Conservation (phyloP, 2,888 invertebrate genomes). For the Athalia cordata region DNA sequence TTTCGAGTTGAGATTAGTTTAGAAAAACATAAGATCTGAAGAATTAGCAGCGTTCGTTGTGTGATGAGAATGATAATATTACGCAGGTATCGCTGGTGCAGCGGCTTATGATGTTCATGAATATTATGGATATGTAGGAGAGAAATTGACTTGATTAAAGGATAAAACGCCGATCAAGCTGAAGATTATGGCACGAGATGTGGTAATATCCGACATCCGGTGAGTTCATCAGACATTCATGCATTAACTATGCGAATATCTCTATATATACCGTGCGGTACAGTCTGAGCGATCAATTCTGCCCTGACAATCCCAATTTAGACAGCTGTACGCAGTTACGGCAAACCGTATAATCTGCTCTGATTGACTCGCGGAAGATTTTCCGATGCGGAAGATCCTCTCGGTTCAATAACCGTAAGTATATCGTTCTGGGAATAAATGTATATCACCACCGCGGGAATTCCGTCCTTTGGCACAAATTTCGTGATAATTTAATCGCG, state of each 20-base stretch:
- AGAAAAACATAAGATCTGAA: no score
- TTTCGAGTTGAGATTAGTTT: no score
- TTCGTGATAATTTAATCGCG: neutral
- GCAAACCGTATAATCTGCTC: conserved; percentile 13
- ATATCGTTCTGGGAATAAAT: neutral
- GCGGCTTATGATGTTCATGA: neutral
- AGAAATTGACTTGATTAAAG: conserved; percentile 4
- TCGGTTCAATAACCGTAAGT: neutral
- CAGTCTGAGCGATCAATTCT: conserved; percentile 21
- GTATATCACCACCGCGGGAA: neutral
- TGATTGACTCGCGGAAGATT: conserved; percentile 31
- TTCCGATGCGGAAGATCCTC: conserved; percentile 3
- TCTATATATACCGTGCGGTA: neutral
- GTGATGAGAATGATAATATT: no score
- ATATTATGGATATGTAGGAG: neutral
- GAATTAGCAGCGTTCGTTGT: no score
- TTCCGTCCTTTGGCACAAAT: neutral
- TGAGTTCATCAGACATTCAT: conserved; percentile 36
- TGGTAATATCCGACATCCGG: conserved; percentile 28
- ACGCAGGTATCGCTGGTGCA: neutral
- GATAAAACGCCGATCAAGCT: conserved; percentile 23
- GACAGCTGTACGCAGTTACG: conserved; percentile 15
- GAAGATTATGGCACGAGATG: conserved; percentile 15
- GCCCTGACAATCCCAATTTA: conserved; percentile 21
- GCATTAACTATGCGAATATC: conserved; percentile 28